Evolutionary conservation across 2,113 vertebrate species (phyloP), one percentile per base, ranked within the genome.

Genomic region (Gasterosteus nipponicus): DNA sequence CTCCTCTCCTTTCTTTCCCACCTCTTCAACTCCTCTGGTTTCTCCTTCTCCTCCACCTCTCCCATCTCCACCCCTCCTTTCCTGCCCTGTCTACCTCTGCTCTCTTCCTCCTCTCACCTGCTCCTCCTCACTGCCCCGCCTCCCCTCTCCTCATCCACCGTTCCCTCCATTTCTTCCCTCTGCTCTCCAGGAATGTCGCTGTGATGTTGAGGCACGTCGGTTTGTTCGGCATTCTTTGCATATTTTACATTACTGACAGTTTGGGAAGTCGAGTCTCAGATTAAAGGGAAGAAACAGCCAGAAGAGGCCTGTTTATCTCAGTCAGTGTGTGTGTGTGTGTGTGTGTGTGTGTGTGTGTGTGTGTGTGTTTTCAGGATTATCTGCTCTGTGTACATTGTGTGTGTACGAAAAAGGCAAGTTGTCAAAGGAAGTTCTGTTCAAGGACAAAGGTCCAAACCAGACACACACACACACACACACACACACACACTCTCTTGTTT

Each of bases 191-290:
- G 51, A 68, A 51, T 19, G 62, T 22, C 26, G 47, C 16, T 31
- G 75, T 63, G 73, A 73, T 81, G 75, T 73, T 26, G 29, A 64
- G 74, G 39, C 79, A 31, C 6, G 69, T 68, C 61, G 79, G 74
- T 78, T 71, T 81, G 67, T 81, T 76, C 68, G 62, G 33, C 57
- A 47, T 80, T 85, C 65, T 73, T 74, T 38, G 26, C 53, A 47
- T 69, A 47, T 69, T 61, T 69, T 54, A 2, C 68, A 76, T 51
- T 44, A 38, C 51, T 5, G 1, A 54, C 26, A 15, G 42, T 74
- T 49, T 58, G 47, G 67, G 61, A 78, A 65, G 77, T 72, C 38
- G 29, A 22, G 46, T 61, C 62, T 9, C n/a, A 57, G 73, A 80
- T 84, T 84, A 76, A 63, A 80, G 68, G 73, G 38, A 76, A 61